phyloP scores from a whole-genome alignment of 2,113 vertebrate species.

The Carassius auratus region DNA sequence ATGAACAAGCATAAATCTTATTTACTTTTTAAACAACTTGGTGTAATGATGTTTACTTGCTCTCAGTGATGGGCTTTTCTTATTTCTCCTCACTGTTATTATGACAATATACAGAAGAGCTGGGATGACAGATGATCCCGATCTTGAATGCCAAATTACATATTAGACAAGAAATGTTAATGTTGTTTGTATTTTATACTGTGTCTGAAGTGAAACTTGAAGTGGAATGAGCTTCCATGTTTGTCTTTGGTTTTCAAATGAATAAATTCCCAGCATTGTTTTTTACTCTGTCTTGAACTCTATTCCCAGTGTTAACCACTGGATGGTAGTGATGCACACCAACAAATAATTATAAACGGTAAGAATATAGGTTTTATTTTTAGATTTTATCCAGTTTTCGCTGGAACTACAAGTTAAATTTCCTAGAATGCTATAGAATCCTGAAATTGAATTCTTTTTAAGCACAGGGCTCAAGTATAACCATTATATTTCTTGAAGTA shows the following conservation, averaged over 20 bases:
- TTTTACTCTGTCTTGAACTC: neutral
- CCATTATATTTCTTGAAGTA: neutral
- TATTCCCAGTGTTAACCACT: neutral
- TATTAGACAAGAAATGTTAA: neutral
- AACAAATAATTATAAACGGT: neutral
- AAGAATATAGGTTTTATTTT: neutral
- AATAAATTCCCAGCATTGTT: constrained; percentile 15
- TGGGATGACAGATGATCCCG: neutral
- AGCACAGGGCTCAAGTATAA: neutral
- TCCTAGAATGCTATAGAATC: neutral
- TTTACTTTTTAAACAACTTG: neutral
- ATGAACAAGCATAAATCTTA: neutral
- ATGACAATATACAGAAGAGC: neutral
- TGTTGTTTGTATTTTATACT: constrained; percentile 22
- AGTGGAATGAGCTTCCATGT: neutral
- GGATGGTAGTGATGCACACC: neutral
- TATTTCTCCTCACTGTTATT: neutral
- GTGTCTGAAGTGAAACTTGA: constrained; percentile 10
- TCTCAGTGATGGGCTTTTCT: neutral
- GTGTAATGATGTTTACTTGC: neutral
- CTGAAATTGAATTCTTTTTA: neutral
- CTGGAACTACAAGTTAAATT: neutral
- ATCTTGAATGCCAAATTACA: neutral
- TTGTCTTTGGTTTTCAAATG: constrained; percentile 1
- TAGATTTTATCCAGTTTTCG: no score